These are phyloP conservation scores for Epinotia demarniana DNA, from an alignment of 2,888 invertebrate species.

Conservation along the genomic window DNA sequence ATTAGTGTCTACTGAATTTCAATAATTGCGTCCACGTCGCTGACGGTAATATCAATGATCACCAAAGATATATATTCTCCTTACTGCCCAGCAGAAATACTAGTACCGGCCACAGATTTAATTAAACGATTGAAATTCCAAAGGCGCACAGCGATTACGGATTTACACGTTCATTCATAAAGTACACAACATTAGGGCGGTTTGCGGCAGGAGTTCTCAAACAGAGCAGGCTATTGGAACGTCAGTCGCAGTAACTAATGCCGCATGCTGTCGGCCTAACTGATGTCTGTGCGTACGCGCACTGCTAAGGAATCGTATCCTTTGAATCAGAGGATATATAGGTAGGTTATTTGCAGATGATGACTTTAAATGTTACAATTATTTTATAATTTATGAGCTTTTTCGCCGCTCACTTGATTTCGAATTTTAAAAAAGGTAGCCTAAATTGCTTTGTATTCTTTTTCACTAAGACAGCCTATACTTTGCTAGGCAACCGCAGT, in stretches of 20 bases:
- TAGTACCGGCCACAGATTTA: conserved; percentile 31
- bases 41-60: not conserved
- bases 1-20: not conserved
- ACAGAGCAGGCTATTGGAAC: conserved; percentile 64
- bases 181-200: conserved; percentile 55
- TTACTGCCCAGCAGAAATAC: conserved; percentile 21
- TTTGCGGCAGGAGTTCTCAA: conserved; percentile 55
- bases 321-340: conserved; percentile 14
- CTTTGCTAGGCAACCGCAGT: too few species aligned
- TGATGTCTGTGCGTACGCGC: conserved; percentile 64
- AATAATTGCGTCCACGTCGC: not conserved
- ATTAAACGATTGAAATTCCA: conserved; percentile 44
- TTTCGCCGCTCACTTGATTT: too few species aligned
- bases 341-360: conserved; percentile 1
- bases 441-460: too few species aligned
- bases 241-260: conserved; percentile 72
- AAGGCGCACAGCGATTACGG: conserved; percentile 34
- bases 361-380: conserved; percentile 2
- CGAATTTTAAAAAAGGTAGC: too few species aligned
- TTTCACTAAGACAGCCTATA: too few species aligned
- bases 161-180: conserved; percentile 67
- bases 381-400: too few species aligned
- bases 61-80: not conserved
- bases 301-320: conserved; percentile 50
- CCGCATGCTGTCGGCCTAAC: conserved; percentile 60